A percentile compares a stretch with the other conserved stretches of the same genome.
Conservation (phyloP, 2,113 vertebrate genomes). For the Gorsachius goisagi region DNA sequence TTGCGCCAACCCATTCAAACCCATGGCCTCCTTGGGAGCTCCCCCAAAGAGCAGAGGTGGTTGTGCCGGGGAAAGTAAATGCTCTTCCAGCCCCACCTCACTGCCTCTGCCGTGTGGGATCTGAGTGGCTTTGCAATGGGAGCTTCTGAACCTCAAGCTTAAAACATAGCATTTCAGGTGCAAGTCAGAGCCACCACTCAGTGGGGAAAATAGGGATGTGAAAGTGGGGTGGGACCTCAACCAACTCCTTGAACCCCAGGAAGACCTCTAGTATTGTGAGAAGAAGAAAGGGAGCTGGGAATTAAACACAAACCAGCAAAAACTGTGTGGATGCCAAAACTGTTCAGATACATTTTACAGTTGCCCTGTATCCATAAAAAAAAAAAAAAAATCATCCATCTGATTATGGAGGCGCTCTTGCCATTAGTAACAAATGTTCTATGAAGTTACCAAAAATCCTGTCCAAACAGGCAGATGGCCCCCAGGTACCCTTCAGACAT, state of each 20-base stretch:
- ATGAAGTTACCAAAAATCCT: not conserved
- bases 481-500: not conserved
- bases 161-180: not conserved
- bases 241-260: not conserved
- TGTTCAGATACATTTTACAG: not conserved
- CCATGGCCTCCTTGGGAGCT: not conserved
- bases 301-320: not conserved
- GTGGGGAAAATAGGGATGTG: not conserved
- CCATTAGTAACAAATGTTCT: not conserved
- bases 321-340: not conserved
- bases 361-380: not conserved
- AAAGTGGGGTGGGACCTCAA: not conserved
- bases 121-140: not conserved
- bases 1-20: not conserved
- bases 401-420: not conserved
- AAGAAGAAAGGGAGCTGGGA: not conserved
- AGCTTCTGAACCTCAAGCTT: not conserved
- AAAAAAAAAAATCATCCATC: not conserved
- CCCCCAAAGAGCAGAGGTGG: not conserved
- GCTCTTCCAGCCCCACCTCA: not conserved
- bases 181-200: not conserved
- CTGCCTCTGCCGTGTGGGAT: rapidly evolving
- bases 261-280: not conserved
- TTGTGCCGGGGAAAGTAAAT: not conserved
- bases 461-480: not conserved